A percentile compares a stretch with the other conserved stretches of the same genome.
Conservation (phyloP, 2,888 invertebrate species). For the Buathra laborator region DNA sequence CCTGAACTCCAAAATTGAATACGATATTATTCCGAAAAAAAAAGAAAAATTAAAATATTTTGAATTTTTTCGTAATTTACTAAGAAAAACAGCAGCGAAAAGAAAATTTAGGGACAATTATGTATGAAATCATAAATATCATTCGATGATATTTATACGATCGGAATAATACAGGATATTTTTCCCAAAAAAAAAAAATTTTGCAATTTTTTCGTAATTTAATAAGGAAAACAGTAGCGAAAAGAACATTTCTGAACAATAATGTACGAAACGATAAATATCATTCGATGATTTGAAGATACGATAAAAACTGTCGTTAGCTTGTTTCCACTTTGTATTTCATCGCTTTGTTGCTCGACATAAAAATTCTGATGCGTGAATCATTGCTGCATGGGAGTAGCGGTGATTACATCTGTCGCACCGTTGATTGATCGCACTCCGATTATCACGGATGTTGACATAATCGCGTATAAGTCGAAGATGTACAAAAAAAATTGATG, state of each 20-base stretch:
- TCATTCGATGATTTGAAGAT: not conserved
- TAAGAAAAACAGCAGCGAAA: no score
- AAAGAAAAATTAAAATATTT: not conserved
- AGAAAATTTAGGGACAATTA: no score
- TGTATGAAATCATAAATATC: no score
- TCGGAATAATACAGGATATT: no score
- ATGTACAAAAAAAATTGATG: conserved; percentile 23
- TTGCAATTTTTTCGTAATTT: no score
- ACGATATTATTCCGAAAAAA: not conserved
- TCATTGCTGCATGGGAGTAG: conserved; percentile 2
- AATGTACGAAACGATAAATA: no score
- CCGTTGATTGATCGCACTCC: conserved; percentile 42
- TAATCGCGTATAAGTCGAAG: conserved; percentile 25
- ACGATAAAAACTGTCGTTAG: not conserved
- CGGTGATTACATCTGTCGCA: conserved; percentile 16
- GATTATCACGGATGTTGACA: conserved; percentile 44
- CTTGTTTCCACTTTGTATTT: not conserved
- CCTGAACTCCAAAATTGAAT: not conserved
- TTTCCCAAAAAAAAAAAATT: no score
- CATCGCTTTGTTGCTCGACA: not conserved
- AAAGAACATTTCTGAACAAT: no score
- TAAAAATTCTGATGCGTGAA: not conserved
- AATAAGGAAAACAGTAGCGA: no score
- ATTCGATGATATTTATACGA: no score
- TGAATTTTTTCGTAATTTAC: no score